These are phyloP conservation scores for Hippocampus kuda DNA, from an alignment of 2,797 vertebrate species.

Conservation along the genomic window DNA sequence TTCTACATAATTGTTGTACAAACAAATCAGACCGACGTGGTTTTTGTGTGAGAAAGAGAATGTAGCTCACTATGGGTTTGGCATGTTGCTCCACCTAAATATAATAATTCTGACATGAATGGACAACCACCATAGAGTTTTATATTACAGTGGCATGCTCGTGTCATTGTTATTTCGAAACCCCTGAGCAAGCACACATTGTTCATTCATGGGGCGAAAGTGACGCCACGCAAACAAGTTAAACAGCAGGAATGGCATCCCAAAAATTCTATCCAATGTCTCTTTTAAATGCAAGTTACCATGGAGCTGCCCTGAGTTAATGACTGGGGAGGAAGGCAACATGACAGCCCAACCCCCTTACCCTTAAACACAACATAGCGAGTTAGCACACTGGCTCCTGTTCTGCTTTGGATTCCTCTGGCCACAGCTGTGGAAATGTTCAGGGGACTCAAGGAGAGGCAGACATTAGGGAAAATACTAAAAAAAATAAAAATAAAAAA, in stretches of 20 bases:
- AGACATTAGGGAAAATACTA: background rate
- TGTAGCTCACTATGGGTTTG: conserved; percentile 8
- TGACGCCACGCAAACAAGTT: conserved; percentile 57
- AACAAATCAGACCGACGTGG: conserved; percentile 34
- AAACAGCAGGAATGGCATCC: conserved; percentile 63
- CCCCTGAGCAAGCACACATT: conserved; percentile 56
- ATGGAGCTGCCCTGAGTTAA: conserved; percentile 55
- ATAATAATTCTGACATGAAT: conserved; percentile 43
- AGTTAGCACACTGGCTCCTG: conserved; percentile 36
- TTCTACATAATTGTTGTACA: conserved; percentile 48
- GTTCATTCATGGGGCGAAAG: conserved; percentile 52
- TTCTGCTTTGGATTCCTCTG: conserved; percentile 51
- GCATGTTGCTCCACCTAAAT: conserved; percentile 24
- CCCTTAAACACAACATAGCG: conserved; percentile 13
- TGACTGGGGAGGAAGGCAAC: conserved; percentile 51
- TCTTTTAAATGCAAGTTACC: conserved; percentile 59
- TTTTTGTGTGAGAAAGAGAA: conserved; percentile 15
- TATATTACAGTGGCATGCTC: conserved; percentile 19
- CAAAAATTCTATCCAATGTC: conserved; percentile 53
- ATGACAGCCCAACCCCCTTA: conserved; percentile 44
- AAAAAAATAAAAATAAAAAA: background rate
- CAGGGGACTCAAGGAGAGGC: conserved; percentile 32
- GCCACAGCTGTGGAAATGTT: conserved; percentile 59
- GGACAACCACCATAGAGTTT: conserved; percentile 27
- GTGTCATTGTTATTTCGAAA: background rate